Evolutionary conservation across 2,797 vertebrate species (phyloP).

Genomic region (Urocyon cinereoargenteus): DNA sequence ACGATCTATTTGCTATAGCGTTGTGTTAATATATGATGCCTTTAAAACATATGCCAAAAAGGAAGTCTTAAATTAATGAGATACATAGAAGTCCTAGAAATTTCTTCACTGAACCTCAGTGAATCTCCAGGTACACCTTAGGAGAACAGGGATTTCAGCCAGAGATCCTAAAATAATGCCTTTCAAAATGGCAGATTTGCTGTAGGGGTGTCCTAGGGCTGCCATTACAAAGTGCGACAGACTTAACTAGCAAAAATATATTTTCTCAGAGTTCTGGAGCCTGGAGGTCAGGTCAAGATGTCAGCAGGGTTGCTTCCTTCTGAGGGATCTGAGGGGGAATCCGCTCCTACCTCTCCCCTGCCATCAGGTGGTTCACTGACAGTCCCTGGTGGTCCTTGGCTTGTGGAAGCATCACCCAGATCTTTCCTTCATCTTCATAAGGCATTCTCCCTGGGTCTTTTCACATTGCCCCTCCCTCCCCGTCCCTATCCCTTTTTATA

Average conservation of each 20-base stretch:
- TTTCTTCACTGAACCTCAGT: background rate
- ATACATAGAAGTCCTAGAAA: background rate
- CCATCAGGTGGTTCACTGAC: no score
- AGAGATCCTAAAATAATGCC: background rate
- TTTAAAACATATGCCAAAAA: background rate
- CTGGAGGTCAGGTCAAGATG: background rate
- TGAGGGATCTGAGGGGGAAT: background rate
- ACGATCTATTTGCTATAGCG: background rate
- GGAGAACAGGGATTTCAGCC: background rate
- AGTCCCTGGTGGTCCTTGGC: background rate
- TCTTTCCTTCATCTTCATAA: background rate
- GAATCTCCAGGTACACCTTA: background rate
- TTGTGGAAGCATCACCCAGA: background rate
- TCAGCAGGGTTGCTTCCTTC: background rate
- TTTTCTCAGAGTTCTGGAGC: background rate
- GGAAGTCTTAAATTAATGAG: background rate
- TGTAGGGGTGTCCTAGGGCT: background rate
- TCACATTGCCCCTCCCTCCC: background rate
- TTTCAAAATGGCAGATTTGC: background rate
- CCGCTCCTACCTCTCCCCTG: background rate
- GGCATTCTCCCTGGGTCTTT: background rate
- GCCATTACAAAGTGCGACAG: rapidly evolving
- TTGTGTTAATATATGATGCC: background rate
- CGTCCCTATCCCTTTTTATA: no score
- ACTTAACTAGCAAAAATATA: background rate